Conservation (phyloP, 2,797 vertebrate genomes). For the Catostomus latipinnis region DNA sequence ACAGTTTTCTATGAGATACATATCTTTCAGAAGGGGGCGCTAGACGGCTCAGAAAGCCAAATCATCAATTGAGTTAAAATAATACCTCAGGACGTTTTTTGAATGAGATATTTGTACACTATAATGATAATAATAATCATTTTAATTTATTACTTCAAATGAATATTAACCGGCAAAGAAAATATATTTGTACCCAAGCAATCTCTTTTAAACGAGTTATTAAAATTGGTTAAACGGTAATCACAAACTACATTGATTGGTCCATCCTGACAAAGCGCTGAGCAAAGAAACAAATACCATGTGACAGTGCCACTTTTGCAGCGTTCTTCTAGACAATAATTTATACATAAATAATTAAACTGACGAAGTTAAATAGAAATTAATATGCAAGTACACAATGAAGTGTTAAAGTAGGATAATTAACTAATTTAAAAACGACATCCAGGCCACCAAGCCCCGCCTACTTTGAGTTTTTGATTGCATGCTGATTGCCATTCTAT, state of each 20-base stretch:
- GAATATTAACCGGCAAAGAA: too few species aligned
- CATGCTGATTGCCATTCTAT: neutral
- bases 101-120: neutral
- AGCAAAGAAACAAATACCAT: neutral
- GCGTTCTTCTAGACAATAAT: neutral
- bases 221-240: neutral
- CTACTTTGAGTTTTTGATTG: neutral
- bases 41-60: neutral
- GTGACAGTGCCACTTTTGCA: neutral
- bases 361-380: neutral
- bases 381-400: neutral
- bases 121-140: too few species aligned
- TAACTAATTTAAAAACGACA: neutral
- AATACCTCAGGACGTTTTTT: neutral
- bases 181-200: too few species aligned
- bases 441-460: neutral
- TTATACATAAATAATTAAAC: neutral
- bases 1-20: too few species aligned
- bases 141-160: neutral
- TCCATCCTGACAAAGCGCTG: too few species aligned
- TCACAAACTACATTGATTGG: neutral
- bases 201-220: too few species aligned
- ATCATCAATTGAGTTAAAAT: too few species aligned
- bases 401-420: neutral
- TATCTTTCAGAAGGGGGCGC: neutral